Evolutionary conservation across 2,888 invertebrate genomes (phyloP).

Genomic region (Ectropis crepuscularia): DNA sequence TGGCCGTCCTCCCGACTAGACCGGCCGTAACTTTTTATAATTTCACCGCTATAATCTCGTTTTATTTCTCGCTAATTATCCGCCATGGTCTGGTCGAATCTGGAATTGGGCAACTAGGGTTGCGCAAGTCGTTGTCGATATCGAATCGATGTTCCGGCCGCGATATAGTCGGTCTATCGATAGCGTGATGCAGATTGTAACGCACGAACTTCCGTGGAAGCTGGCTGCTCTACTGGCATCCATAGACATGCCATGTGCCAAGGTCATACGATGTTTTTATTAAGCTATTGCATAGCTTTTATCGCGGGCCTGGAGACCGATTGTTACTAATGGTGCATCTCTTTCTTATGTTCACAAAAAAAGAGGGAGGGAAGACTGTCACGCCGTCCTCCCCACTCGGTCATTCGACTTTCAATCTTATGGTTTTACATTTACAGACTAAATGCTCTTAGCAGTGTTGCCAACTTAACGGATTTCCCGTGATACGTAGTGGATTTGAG

Average conservation of each 20-base stretch:
- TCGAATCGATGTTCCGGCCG: slow-evolving; percentile 39
- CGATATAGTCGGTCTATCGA: slow-evolving; percentile 15
- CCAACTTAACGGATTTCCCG: too few relatives aligned
- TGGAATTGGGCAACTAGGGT: slow-evolving; percentile 31
- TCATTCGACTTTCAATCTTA: too few relatives aligned
- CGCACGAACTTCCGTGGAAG: slow-evolving; percentile 26
- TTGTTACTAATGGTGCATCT: too few relatives aligned
- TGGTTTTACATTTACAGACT: too few relatives aligned
- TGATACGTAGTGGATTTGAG: too few relatives aligned
- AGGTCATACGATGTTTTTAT: slow-evolving; percentile 2
- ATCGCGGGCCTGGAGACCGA: too few relatives aligned
- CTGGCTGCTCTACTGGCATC: slow-evolving; percentile 22
- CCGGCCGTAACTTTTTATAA: background rate
- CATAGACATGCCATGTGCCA: slow-evolving; percentile 13
- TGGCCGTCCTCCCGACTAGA: too few relatives aligned
- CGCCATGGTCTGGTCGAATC: slow-evolving; percentile 1
- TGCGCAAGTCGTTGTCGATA: slow-evolving; percentile 39
- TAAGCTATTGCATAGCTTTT: too few relatives aligned
- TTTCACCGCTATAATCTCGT: background rate
- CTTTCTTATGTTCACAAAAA: too few relatives aligned
- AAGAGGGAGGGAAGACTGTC: too few relatives aligned
- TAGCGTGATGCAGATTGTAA: slow-evolving; percentile 27
- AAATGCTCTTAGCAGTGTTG: too few relatives aligned
- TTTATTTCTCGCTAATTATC: background rate
- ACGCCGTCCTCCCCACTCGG: too few relatives aligned